phyloP scores from a whole-genome alignment of 37 sponge, comb jelly and placozoan genomes.

The Aplysina aerophoba region DNA sequence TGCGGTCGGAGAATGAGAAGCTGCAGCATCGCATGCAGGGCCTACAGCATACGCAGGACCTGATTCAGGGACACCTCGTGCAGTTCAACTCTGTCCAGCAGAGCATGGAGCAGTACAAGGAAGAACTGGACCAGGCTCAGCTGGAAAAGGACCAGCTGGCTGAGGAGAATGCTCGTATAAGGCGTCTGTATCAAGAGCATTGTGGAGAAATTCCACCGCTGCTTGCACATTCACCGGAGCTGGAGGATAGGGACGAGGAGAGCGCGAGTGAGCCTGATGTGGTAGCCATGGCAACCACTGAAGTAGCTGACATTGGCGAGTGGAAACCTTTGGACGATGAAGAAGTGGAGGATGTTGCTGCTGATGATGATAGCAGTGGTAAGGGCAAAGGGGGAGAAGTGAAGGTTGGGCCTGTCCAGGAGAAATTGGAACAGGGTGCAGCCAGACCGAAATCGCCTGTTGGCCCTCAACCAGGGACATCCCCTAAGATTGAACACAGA shows the following conservation, averaged over 20 bases:
- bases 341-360: background rate
- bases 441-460: background rate
- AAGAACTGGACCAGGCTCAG: background rate
- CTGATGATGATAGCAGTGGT: background rate
- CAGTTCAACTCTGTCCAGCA: background rate
- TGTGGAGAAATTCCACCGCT: background rate
- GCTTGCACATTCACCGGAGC: background rate
- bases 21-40: background rate
- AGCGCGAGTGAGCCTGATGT: background rate
- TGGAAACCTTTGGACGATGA: background rate
- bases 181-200: background rate
- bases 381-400: background rate
- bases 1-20: conserved; percentile 26
- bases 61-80: conserved; percentile 26
- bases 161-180: background rate
- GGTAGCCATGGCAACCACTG: background rate
- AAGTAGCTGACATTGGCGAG: too few relatives aligned
- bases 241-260: background rate
- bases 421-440: too few relatives aligned
- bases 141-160: background rate
- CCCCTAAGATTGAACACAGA: background rate
- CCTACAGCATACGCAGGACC: conserved; percentile 10
- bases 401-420: too few relatives aligned
- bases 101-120: background rate
- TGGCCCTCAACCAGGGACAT: too few relatives aligned